Base-by-base conservation (phyloP, 2,888 invertebrate species). In the Drosophila koepferae region DNA sequence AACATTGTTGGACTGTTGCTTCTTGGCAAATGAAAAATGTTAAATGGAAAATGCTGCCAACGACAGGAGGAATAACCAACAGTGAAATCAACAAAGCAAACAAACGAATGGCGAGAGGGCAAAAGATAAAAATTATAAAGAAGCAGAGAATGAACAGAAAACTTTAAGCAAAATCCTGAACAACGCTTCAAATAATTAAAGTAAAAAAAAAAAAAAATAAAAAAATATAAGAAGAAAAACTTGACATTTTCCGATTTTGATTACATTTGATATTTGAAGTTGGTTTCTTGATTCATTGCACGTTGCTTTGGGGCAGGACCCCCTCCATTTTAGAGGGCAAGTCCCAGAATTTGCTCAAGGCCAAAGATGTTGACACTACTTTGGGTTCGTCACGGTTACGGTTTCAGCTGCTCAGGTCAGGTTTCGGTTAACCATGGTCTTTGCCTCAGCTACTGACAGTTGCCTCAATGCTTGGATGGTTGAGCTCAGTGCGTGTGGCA, bases 1-100 rank as follows among this genome's bases (percentile, higher is more conserved):
- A 88, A 86, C 80, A 77, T 77, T 64, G 61, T 67, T 88, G 63
- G 68, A 46, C 48, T 62, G 60, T 63, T 65, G 61, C 55, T 63
- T 72, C 72, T 72, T 60, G 38, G 59, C 82, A 84, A 87, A 77
- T 82, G 88, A 78, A 67, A 64, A 68, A 68, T 62, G 61, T 65
- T 51, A 59, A 77, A 80, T 89, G 82, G 77, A 89, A 80, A 86
- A 86, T 78, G 72, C 75, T 84, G 74, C 51, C 63, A 72, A 64
- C 72, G 79, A 88, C 81, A 82, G 71, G 36, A 62, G 56, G 66
- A 72, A 69, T 61, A 84, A 67, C 53, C 71, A 68, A 68, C 40
- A 68, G 60, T 31, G 65, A 78, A 77, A 86, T 86, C 88, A 84
- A 76, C 70, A 76, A 86, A 55, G 72, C 83, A 84, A 84, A 88